phyloP scores from a whole-genome alignment of 2,797 vertebrate genomes.

The Vireo griseus region DNA sequence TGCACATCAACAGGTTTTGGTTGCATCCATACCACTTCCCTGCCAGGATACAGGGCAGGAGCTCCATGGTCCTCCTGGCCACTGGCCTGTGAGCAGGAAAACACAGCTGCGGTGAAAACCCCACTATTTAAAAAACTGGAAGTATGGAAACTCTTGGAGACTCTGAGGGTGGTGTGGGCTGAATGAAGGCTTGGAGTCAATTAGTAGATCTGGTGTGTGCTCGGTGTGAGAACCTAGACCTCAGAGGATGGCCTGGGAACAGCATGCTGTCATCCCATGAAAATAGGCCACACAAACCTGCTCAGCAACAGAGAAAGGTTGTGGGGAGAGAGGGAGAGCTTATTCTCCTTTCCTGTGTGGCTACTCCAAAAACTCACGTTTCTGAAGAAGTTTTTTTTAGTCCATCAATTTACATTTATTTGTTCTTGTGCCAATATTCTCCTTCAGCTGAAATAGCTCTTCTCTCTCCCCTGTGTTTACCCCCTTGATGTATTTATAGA shows the following conservation, averaged over 20 bases:
- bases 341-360: neutral
- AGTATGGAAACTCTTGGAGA: neutral
- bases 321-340: neutral
- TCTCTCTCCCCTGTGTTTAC: slow-evolving; percentile 49
- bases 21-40: neutral
- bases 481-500: slow-evolving; percentile 58
- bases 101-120: neutral
- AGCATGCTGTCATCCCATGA: neutral
- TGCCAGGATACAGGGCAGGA: neutral
- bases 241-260: neutral
- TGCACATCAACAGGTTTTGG: neutral
- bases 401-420: slow-evolving; percentile 43
- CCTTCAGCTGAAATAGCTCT: slow-evolving; percentile 33
- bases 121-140: neutral
- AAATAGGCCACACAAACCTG: fast-evolving
- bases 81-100: neutral
- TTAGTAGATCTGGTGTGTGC: neutral
- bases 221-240: neutral
- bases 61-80: neutral
- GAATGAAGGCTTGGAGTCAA: neutral
- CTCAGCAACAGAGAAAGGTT: neutral
- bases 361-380: neutral
- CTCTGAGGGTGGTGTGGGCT: neutral
- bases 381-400: neutral
- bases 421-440: slow-evolving; percentile 50